A percentile compares a stretch with the other conserved stretches of the same genome.
Evolutionary conservation across 2,888 invertebrate genomes (phyloP).

Genomic region (Thymelicus sylvestris): DNA sequence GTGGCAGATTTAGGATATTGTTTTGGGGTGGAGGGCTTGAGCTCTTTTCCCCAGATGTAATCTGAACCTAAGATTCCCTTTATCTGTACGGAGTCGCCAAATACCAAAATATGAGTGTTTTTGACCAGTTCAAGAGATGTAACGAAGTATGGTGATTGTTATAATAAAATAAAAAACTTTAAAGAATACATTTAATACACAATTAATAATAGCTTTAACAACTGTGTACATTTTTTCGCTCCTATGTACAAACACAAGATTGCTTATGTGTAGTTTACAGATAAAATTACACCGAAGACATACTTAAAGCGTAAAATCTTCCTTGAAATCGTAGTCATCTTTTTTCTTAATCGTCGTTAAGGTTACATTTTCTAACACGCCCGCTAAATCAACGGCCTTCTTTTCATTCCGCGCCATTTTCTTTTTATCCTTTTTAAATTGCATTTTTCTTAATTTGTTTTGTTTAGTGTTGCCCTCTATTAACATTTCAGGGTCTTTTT

Average conservation of each 20-base stretch:
- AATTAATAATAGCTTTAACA: conserved; percentile 3
- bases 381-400: conserved; percentile 86
- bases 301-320: conserved; percentile 76
- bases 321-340: conserved; percentile 86
- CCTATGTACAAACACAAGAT: neutral
- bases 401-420: conserved; percentile 83
- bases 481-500: conserved; percentile 87
- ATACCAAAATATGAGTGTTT: no score
- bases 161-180: neutral
- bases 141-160: no score
- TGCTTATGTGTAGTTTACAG: neutral
- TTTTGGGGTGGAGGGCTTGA: no score
- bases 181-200: conserved; percentile 5
- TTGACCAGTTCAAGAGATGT: no score
- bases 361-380: conserved; percentile 86
- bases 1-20: no score
- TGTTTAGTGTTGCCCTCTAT: conserved; percentile 87
- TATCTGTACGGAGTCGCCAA: no score
- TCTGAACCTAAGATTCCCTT: no score
- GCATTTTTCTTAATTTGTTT: conserved; percentile 74
- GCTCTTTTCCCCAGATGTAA: no score
- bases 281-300: neutral
- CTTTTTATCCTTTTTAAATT: conserved; percentile 87
- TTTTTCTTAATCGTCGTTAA: conserved; percentile 67
- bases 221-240: neutral